Base-by-base conservation (phyloP, 2,113 vertebrate species). In the Xyliphius kryptos region DNA sequence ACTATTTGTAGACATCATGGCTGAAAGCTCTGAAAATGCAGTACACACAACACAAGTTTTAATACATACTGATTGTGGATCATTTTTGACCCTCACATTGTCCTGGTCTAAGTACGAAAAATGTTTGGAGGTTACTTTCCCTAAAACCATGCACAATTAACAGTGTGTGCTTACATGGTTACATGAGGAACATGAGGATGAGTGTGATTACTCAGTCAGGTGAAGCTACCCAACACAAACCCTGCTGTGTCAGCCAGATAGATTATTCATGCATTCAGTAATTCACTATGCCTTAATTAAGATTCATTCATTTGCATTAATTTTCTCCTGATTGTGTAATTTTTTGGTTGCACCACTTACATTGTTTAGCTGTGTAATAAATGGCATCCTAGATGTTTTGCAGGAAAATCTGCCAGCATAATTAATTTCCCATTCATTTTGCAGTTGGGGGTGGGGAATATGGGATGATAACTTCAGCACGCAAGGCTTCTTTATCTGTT, bases 261-360 rank as follows among this genome's bases (percentile, higher is more conserved):
- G 84, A 81, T 82, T 80, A 85, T 81, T 83, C 81, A 82, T 80
- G 80, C 73, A 73, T 74, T 74, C 64, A 81, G 80, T 76, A 76
- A 81, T 82, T 84, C 78, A 62, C 67, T 60, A 59, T 70, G 69
- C 73, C 67, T 78, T 81, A 86, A 87, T 87, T 82, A 85, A 83
- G 63, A 76, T 70, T 73, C 49, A n/a, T 68, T 84, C 73, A 81
- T 86, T 87, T 85, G 80, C 80, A 82, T 56, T 68, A 64, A 67
- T 74, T 65, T 63, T 80, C 71, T 63, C 60, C 6, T 61, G 62
- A 64, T 75, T 61, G 22, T 51, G 59, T 57, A 53, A 32, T 49
- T 67, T 50, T 70, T 68, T 51, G 70, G 70, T 71, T 70, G 59
- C 37, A 58, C 64, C 41, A 58, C 67, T 57, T 77, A 69, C 78